A percentile compares a stretch with the other conserved stretches of the same genome.
phyloP scores from a whole-genome alignment of 2,113 vertebrate genomes.

The Caretta caretta region DNA sequence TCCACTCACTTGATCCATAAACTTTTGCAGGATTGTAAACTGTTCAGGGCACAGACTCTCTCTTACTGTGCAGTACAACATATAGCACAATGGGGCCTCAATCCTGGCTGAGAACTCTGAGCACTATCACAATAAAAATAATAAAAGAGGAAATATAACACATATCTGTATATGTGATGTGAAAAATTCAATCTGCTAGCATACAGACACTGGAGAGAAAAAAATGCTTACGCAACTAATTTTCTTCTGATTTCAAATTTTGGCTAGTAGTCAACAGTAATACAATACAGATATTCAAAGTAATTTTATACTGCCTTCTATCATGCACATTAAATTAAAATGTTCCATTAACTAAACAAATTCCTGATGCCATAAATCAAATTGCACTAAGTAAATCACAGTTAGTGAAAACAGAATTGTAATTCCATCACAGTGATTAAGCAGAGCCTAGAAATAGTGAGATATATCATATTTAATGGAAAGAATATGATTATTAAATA shows the following conservation, averaged over 20 bases:
- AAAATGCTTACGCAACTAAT: constrained; percentile 68
- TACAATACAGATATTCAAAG: constrained; percentile 73
- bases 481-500: constrained; percentile 62
- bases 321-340: constrained; percentile 82
- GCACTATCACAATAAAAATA: background rate
- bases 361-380: constrained; percentile 82
- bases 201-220: constrained; percentile 51
- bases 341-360: constrained; percentile 85
- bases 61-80: background rate
- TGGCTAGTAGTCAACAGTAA: constrained; percentile 75
- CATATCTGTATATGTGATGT: background rate
- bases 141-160: background rate
- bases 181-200: background rate
- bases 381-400: constrained; percentile 79
- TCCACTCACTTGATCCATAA: background rate
- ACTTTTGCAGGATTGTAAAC: background rate
- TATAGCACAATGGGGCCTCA: background rate
- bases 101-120: background rate
- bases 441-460: constrained; percentile 65
- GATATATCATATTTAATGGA: constrained; percentile 73
- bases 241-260: constrained; percentile 70
- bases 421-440: constrained; percentile 84
- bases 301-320: constrained; percentile 75
- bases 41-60: background rate
- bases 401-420: constrained; percentile 80